These are phyloP conservation scores for Tachyglossus aculeatus DNA, from an alignment of 2,797 vertebrate genomes.

Conservation along the genomic window DNA sequence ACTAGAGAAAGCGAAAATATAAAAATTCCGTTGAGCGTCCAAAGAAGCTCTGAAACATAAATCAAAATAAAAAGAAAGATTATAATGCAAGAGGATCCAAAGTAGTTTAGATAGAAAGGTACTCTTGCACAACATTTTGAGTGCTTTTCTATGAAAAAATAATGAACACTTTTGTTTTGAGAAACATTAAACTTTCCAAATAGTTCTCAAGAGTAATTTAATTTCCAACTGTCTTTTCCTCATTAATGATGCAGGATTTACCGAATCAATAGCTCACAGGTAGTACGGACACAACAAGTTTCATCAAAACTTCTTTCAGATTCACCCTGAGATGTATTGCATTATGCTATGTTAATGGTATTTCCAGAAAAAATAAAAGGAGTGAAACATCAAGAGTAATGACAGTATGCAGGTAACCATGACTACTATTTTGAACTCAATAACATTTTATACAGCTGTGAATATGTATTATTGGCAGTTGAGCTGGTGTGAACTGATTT, in stretches of 20 bases:
- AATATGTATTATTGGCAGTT: constrained; percentile 69
- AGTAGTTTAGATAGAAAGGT: constrained; percentile 17
- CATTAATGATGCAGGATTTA: constrained; percentile 32
- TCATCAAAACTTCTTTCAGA: constrained; percentile 21
- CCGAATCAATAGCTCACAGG: constrained; percentile 26
- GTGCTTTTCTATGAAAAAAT: constrained; percentile 2
- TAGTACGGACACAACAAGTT: constrained; percentile 53
- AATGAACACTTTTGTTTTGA: constrained; percentile 1
- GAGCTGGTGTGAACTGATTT: constrained; percentile 60
- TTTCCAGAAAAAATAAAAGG: constrained; percentile 73
- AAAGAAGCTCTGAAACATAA: neutral
- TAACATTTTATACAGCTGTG: constrained; percentile 76
- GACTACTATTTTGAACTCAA: constrained; percentile 75
- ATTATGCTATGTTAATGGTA: constrained; percentile 70
- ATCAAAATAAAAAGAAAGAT: neutral
- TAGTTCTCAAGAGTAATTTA: constrained; percentile 14
- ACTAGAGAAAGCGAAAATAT: too few relatives aligned
- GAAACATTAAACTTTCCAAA: constrained; percentile 28
- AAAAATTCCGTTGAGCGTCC: neutral
- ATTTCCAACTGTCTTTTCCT: constrained; percentile 47
- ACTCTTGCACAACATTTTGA: neutral
- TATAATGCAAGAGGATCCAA: constrained; percentile 48
- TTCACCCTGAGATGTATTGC: constrained; percentile 39
- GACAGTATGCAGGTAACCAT: constrained; percentile 80
- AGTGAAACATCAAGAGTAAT: constrained; percentile 73